Conservation (phyloP, 1,140 invertebrate genomes). For the Megalopta genalis region DNA sequence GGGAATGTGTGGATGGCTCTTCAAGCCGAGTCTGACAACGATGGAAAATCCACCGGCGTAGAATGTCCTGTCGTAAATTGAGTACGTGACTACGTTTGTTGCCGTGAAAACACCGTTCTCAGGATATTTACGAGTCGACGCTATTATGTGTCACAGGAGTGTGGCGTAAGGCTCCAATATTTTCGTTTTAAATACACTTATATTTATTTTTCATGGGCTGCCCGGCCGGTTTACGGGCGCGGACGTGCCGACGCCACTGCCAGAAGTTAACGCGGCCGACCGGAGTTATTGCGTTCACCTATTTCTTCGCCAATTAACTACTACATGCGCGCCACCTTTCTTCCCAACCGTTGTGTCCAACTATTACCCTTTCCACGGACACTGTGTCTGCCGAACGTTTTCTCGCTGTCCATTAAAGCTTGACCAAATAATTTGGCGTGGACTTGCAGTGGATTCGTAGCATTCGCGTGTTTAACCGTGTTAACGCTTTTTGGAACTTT, state of each 20-base stretch:
- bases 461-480: too few species aligned
- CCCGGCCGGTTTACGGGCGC: neutral
- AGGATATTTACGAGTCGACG: slow-evolving; percentile 41
- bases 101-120: slow-evolving; percentile 26
- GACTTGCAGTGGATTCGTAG: too few species aligned
- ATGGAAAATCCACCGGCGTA: slow-evolving; percentile 48
- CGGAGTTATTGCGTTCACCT: neutral
- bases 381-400: too few species aligned
- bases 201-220: neutral
- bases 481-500: too few species aligned
- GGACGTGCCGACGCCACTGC: neutral
- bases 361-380: too few species aligned
- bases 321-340: too few species aligned
- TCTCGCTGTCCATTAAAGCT: too few species aligned
- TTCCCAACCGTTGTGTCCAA: too few species aligned
- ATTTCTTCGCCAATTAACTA: neutral
- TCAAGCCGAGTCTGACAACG: slow-evolving; percentile 21
- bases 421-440: too few species aligned
- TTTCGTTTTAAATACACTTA: neutral
- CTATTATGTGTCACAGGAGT: slow-evolving; percentile 31
- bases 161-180: slow-evolving; percentile 16
- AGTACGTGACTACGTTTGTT: slow-evolving; percentile 45
- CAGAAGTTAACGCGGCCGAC: neutral
- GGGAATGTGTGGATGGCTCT: slow-evolving; percentile 7
- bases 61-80: slow-evolving; percentile 46